Evolutionary conservation across 2,113 vertebrate species (phyloP).

Genomic region (Microtus richardsoni): DNA sequence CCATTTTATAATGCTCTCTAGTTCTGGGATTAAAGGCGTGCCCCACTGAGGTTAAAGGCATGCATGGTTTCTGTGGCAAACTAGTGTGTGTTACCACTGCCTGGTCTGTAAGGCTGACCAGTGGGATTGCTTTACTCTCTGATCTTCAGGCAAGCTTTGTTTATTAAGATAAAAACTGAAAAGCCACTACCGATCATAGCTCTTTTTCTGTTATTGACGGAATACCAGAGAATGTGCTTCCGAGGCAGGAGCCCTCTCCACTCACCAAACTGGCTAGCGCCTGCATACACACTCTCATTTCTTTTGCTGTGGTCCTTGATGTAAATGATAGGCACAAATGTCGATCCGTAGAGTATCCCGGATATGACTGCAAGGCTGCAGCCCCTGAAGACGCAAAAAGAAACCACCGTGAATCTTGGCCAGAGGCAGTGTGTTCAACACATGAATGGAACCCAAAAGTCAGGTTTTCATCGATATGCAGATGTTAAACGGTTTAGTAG

Average conservation of each 20-base stretch:
- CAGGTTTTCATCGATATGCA: background rate
- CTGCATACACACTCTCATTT: conserved; percentile 88
- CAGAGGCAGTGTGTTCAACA: background rate
- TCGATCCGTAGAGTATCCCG: conserved; percentile 91
- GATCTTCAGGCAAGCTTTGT: too few relatives aligned
- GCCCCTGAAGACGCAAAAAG: conserved; percentile 87
- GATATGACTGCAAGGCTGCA: conserved; percentile 90
- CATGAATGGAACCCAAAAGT: background rate
- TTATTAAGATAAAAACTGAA: too few relatives aligned
- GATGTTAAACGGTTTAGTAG: background rate
- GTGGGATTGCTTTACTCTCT: too few relatives aligned
- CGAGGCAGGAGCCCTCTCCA: background rate
- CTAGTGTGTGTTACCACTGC: too few relatives aligned
- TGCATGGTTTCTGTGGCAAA: too few relatives aligned
- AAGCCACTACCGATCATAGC: background rate
- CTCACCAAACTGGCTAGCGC: conserved; percentile 93
- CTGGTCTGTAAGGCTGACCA: too few relatives aligned
- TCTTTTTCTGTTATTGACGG: background rate
- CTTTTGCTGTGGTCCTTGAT: conserved; percentile 92
- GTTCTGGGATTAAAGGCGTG: too few relatives aligned
- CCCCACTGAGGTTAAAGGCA: too few relatives aligned
- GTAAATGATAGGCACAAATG: conserved; percentile 92
- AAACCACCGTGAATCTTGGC: conserved; percentile 14
- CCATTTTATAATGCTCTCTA: too few relatives aligned
- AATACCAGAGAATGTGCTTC: background rate